These are phyloP conservation scores for Rhadinocentrus ornatus DNA, from an alignment of 2,797 vertebrate species.

Conservation along the genomic window DNA sequence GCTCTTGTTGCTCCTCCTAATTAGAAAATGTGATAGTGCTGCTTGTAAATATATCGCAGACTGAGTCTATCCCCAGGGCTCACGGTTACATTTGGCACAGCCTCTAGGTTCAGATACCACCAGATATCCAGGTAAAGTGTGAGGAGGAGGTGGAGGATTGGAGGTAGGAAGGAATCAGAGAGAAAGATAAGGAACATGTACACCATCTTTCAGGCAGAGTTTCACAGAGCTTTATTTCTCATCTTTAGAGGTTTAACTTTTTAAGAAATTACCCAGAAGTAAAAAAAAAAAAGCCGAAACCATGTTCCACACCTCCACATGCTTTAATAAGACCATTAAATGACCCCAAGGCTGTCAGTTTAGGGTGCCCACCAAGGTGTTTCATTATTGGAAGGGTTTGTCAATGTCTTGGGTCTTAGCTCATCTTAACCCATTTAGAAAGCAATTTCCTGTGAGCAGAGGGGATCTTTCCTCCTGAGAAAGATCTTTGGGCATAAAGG, in stretches of 20 bases:
- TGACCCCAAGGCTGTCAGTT: conserved; percentile 59
- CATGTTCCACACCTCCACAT: conserved; percentile 61
- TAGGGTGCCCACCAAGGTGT: conserved; percentile 72
- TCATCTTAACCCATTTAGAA: conserved; percentile 82
- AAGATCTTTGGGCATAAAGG: conserved; percentile 74
- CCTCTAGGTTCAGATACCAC: conserved; percentile 50
- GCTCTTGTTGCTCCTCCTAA: conserved; percentile 78
- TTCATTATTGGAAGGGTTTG: conserved; percentile 76
- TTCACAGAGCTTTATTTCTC: conserved; percentile 53
- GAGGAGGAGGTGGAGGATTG: conserved; percentile 3
- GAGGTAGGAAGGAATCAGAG: conserved; percentile 46
- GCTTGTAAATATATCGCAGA: conserved; percentile 67
- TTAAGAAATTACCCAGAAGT: conserved; percentile 71
- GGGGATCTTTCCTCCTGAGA: conserved; percentile 73
- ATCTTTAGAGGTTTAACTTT: conserved; percentile 67
- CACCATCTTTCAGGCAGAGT: conserved; percentile 41
- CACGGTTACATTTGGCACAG: conserved; percentile 61
- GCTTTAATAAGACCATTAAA: conserved; percentile 80
- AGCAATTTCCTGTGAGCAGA: conserved; percentile 77
- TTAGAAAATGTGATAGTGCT: conserved; percentile 81
- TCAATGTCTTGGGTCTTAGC: conserved; percentile 80
- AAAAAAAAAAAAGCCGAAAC: conserved; percentile 43
- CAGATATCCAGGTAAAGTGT: conserved; percentile 47
- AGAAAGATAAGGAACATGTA: conserved; percentile 51
- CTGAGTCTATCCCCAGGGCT: conserved; percentile 65